Conservation (phyloP, 2,113 vertebrate species). For the Equus przewalskii region DNA sequence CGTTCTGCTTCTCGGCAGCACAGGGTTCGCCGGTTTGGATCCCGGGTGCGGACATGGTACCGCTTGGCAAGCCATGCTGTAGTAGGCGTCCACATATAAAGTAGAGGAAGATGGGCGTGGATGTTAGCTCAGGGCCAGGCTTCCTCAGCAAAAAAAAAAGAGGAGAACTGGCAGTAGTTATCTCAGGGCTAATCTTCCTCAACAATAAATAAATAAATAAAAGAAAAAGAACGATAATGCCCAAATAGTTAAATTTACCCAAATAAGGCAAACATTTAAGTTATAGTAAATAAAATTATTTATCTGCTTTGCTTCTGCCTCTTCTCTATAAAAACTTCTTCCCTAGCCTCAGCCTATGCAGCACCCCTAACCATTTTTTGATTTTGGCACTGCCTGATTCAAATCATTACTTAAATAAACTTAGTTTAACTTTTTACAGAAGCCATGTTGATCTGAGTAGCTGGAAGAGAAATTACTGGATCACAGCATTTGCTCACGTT, state of each 20-base stretch:
- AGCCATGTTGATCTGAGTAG: not conserved
- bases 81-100: no score
- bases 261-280: not conserved
- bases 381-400: not conserved
- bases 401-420: not conserved
- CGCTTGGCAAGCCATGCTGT: no score
- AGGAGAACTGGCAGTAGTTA: no score
- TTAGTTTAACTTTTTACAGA: not conserved
- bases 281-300: not conserved
- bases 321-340: not conserved
- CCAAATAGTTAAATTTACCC: not conserved
- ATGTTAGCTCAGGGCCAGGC: no score
- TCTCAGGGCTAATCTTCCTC: no score
- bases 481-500: not conserved
- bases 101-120: no score
- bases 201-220: no score
- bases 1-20: no score
- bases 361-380: not conserved
- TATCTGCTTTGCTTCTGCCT: not conserved
- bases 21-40: no score
- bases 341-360: rapidly evolving
- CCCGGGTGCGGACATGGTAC: no score
- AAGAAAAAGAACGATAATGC: not conserved
- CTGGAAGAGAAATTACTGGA: not conserved
- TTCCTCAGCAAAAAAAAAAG: no score